Conservation (phyloP, 2,888 invertebrate genomes). For the Eilema sororculum region DNA sequence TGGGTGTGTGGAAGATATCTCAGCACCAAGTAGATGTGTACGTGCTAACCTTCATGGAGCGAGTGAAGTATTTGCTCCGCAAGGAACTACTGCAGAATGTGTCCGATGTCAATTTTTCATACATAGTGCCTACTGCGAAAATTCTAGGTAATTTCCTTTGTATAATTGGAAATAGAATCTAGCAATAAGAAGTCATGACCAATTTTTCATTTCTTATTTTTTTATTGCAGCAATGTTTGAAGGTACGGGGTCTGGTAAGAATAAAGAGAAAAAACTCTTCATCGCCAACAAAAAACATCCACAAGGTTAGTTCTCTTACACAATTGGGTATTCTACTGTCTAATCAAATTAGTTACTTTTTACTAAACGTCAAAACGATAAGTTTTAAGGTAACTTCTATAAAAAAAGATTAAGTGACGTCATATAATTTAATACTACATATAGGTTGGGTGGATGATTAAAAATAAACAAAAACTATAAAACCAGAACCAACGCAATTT, state of each 20-base stretch:
- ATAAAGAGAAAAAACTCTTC: slow-evolving; percentile 64
- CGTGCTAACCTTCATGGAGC: slow-evolving; percentile 88
- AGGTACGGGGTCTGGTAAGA: slow-evolving; percentile 9
- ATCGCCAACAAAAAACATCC: slow-evolving; percentile 75
- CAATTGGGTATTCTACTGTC: not conserved
- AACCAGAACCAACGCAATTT: too few species aligned
- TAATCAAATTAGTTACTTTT: too few species aligned
- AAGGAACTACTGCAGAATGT: slow-evolving; percentile 83
- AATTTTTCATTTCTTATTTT: slow-evolving; percentile 33
- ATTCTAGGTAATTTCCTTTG: slow-evolving; percentile 57
- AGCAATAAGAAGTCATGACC: not conserved
- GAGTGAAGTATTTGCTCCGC: slow-evolving; percentile 84
- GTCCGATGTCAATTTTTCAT: slow-evolving; percentile 89
- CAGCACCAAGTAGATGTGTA: slow-evolving; percentile 88
- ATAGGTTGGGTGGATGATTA: too few species aligned
- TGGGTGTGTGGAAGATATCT: slow-evolving; percentile 89
- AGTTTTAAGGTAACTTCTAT: too few species aligned
- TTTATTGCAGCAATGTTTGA: slow-evolving; percentile 73
- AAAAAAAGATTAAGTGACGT: too few species aligned
- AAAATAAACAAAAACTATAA: too few species aligned
- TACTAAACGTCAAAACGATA: too few species aligned
- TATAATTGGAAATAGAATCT: too few species aligned
- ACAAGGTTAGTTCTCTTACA: slow-evolving; percentile 65
- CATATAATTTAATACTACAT: too few species aligned
- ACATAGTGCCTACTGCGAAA: slow-evolving; percentile 76